phyloP scores from a whole-genome alignment of 2,113 vertebrate species.

The Phocoena sinus region DNA sequence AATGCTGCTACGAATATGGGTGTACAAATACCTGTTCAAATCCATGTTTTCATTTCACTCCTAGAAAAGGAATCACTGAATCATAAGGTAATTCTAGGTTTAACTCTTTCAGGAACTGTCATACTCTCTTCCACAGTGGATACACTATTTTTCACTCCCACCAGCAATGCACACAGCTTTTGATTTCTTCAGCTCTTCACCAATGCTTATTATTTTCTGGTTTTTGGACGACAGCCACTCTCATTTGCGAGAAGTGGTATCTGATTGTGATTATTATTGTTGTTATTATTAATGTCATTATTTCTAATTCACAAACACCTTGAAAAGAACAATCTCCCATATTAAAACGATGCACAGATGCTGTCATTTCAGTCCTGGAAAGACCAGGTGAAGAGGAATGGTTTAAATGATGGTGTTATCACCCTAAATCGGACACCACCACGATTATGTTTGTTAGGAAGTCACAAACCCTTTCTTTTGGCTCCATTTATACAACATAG shows the following conservation, averaged over 20 bases:
- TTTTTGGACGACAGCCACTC: background rate
- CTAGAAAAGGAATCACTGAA: background rate
- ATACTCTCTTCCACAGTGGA: background rate
- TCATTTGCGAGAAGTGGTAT: background rate
- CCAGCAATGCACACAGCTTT: background rate
- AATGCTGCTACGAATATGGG: background rate
- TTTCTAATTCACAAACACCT: background rate
- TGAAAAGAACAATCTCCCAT: background rate
- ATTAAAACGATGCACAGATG: background rate
- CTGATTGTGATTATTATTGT: background rate
- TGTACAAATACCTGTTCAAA: background rate
- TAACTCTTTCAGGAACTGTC: background rate
- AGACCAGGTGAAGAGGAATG: background rate
- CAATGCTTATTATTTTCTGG: background rate
- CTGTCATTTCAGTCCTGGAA: background rate
- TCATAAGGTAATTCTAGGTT: background rate
- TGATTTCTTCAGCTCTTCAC: background rate
- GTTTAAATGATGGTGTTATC: background rate
- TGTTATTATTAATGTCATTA: background rate
- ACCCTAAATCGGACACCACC: background rate
- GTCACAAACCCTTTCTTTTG: background rate
- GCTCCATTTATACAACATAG: background rate
- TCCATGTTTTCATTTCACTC: background rate
- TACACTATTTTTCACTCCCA: background rate
- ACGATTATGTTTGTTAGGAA: background rate